Conservation (phyloP, 2,113 vertebrate genomes). For the Alexandromys fortis region DNA sequence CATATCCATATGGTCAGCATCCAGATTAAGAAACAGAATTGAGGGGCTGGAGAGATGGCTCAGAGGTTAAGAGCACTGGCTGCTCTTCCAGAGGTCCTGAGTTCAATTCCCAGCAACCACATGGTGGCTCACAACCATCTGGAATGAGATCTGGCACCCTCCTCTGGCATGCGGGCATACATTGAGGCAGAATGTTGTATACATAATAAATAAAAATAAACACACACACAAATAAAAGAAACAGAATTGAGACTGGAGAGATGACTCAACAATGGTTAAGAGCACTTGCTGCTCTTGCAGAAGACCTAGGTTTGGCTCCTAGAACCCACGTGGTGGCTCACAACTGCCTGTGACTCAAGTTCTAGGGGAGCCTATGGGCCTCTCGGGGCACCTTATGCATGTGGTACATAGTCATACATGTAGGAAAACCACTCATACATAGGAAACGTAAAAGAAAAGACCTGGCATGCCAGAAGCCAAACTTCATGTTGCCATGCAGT, state of each 20-base stretch:
- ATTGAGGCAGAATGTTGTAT: too few relatives aligned
- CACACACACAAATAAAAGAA: background rate
- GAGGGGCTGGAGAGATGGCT: background rate
- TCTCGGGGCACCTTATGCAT: background rate
- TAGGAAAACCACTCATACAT: background rate
- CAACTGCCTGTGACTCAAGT: background rate
- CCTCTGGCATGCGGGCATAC: too few relatives aligned
- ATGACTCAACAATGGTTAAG: background rate
- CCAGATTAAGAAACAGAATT: background rate
- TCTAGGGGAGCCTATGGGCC: background rate
- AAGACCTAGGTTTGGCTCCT: background rate
- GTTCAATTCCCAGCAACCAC: too few relatives aligned
- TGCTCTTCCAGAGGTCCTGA: background rate
- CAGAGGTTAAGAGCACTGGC: background rate
- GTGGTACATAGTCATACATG: background rate
- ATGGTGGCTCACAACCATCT: too few relatives aligned
- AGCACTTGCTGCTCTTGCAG: background rate
- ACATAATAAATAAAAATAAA: too few relatives aligned
- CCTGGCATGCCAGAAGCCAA: background rate
- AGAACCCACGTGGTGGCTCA: background rate
- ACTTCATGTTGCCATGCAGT: background rate
- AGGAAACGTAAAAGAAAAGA: background rate
- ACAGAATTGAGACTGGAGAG: background rate
- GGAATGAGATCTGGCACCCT: too few relatives aligned
- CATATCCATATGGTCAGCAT: background rate